Base-by-base conservation (phyloP, 2,797 vertebrate genomes). In the Chelidonichthys spinosus region DNA sequence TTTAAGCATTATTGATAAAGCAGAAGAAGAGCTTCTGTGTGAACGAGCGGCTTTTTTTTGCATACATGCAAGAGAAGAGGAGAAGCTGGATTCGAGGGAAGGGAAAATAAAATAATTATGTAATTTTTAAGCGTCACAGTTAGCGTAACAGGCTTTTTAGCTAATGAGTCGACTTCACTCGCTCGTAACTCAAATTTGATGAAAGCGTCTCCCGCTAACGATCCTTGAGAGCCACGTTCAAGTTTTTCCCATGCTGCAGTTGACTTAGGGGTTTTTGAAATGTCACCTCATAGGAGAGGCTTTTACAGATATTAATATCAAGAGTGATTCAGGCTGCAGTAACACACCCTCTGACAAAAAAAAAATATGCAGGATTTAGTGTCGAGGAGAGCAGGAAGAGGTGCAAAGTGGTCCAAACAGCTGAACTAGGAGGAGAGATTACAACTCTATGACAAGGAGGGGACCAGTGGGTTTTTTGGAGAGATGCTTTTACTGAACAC, bases 101-200 rank as follows among this genome's bases (percentile, higher is more conserved):
- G 0, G 37, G 43, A 13, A 47, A 77, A 78, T 69, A 3, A 65
- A 67, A 56, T 64, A 60, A 64, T 68, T 43, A 32, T 72, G 62
- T 69, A 40, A 82, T 85, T 92, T 93, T 90, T 89, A 90, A 81
- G 79, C 55, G 13, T 85, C 74, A 39, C 62, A 82, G 85, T 89
- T 85, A 88, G 89, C 91, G 89, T 84, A 83, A 83, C 65, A 63
- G 78, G 80, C 87, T 86, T 87, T 91, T 90, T 89, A 90, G 84
- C 87, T 92, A 93, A 94, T 88, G 90, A 93, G 85, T 60, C 42
- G 17, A 85, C 76, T 80, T 75, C 77, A 25, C 53, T 83, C 73
- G 54, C 81, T 84, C 87, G 39, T 89, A 87, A 92, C 86, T 90
- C 86, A 87, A 39, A 74, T 78, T 77, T 86, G 83, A 84, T 74